Base-by-base conservation (phyloP, 2,113 vertebrate species). In the Tetraodon nigroviridis region DNA sequence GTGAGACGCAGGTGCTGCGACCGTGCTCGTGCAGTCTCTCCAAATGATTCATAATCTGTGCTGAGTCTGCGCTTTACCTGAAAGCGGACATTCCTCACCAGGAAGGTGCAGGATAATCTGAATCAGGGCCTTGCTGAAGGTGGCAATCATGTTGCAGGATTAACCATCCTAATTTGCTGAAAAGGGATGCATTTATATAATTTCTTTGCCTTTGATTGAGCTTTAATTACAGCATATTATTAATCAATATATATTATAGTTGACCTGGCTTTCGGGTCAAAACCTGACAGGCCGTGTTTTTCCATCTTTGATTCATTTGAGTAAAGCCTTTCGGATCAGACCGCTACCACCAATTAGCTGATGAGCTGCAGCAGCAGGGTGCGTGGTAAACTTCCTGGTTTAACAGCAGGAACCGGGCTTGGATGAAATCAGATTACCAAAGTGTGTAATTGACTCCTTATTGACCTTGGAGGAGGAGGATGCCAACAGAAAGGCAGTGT, bases 41-140 rank as follows among this genome's bases (percentile, higher is more conserved):
- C 79, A 75, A 82, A 79, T 81, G 82, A 81, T 84, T 81, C 82
- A 81, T 82, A 77, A 84, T 82, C 64, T 78, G 62, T 79, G 84
- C 84, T 78, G 84, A 82, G 63, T 72, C 69, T 48, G 84, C 80
- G 60, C 64, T 82, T 82, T 70, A 65, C 71, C 49, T 72, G 57
- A 72, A 76, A 50, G 76, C 70, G 79, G 64, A 68, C 77, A 84
- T 86, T 84, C 75, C 76, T 80, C 75, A 77, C 55, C 64, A 29
- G 60, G 75, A 82, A 70, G 24, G 75, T 52, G 78, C 69, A 5
- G 59, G 29, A 70, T 67, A 71, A 80, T 53, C 65, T 73, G 70
- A 78, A 70, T 80, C 73, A 73, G 56, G 41, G 75, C 37, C 17
- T 58, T 42, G 75, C 75, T 79, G 75, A 82, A 80, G 62, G 73